Percentiles rank a stretch among this genome's conserved stretches.
Conservation (phyloP, 2,797 vertebrate species). For the Hippocampus kuda region DNA sequence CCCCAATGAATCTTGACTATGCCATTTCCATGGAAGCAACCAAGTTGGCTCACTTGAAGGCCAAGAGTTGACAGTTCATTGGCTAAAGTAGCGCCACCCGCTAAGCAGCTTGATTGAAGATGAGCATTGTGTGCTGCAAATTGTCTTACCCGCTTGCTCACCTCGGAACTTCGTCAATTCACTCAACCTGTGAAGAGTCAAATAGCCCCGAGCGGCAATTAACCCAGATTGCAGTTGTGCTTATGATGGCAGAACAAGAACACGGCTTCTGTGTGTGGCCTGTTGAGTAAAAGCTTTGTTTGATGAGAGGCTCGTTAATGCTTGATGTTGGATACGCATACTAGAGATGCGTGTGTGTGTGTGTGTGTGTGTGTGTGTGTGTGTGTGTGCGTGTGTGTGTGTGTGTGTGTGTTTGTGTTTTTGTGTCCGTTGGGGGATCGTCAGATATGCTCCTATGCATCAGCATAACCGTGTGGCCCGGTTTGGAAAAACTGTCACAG, state of each 20-base stretch:
- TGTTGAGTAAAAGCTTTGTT: conserved; percentile 3
- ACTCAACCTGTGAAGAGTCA: conserved; percentile 35
- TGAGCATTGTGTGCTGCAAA: conserved; percentile 28
- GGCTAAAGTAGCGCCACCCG: conserved; percentile 43
- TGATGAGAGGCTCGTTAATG: background rate
- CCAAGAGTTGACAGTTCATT: conserved; percentile 15
- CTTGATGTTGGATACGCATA: background rate
- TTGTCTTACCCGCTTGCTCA: conserved; percentile 7
- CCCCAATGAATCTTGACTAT: conserved; percentile 1
- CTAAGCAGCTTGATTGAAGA: conserved; percentile 28
- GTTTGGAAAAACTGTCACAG: background rate
- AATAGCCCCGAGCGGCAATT: conserved; percentile 39
- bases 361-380: no score
- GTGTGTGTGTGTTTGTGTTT: no score
- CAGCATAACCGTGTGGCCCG: background rate
- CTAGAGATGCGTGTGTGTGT: background rate
- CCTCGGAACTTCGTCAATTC: conserved; percentile 34
- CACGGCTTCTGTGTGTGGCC: conserved; percentile 3
- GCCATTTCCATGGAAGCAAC: conserved; percentile 12
- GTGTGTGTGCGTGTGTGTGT: no score
- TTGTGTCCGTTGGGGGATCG: no score
- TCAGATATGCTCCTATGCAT: background rate
- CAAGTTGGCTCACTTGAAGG: conserved; percentile 56
- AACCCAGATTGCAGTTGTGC: conserved; percentile 28
- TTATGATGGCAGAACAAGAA: conserved; percentile 31